Evolutionary conservation across 2,888 invertebrate genomes (phyloP), one percentile per base, ranked within the genome.

Genomic region (Biston stratarius): DNA sequence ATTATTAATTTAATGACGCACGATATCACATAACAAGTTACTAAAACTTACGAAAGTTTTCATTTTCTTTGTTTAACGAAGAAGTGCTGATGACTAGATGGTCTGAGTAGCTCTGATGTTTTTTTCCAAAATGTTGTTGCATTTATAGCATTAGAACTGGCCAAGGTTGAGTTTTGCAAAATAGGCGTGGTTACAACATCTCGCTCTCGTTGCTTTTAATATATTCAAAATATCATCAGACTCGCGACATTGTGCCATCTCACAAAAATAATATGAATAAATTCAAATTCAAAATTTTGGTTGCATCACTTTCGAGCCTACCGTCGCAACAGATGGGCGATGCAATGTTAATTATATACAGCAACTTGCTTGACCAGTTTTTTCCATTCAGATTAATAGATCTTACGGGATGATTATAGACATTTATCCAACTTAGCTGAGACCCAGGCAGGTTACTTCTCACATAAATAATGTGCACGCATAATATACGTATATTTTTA

Each of bases 181-280:
- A 59, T 49, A 59, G 59, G 59, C 59, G 59, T 38, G 59, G 47
- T 59, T 59, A 24, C 59, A 24, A 59, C 49, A 59, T 33, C 49
- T 24, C 58, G 59, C 15, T 59, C 49, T 40, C n/a, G 48, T 58
- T 58, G 48, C n/a, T 15, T 36, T 49, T 49, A 59, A 59, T 59
- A n/a, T 59, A 59, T 59, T 48, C 59, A 48, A 40, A 48, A 59
- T 40, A 40, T 40, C 48, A 10, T 11, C 49, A 59, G 48, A 59
- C 48, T 49, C 40, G 59, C 59, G 24, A 59, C 59, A 59, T 59
- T 59, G 49, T 12, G 59, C 49, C 48, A 59, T 59, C 59, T 48
- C 47, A 58, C 38, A 59, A 24, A 48, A 57, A 58, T 58, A 58
- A 49, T 24, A 33, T 49, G 59, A 49, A 59, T 49, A 59, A 33